Percentiles rank a stretch among this genome's conserved stretches.
phyloP scores from a whole-genome alignment of 2,113 vertebrate genomes.

The Solea solea region DNA sequence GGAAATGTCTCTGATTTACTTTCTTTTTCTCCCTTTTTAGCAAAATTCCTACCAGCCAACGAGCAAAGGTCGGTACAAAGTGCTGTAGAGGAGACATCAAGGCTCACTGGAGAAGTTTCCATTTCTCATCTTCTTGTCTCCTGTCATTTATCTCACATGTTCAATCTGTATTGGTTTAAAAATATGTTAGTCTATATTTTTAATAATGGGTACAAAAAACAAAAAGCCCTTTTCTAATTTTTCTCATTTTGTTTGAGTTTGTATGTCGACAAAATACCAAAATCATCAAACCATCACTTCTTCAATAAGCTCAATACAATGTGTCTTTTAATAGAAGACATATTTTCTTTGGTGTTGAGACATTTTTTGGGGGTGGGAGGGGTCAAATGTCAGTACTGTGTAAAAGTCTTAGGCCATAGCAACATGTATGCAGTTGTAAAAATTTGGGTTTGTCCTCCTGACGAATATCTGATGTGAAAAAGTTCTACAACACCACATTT shows the following conservation, averaged over 20 bases:
- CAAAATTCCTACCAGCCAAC: slow-evolving; percentile 99
- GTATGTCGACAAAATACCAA: not conserved
- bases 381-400: too few relatives aligned
- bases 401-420: too few relatives aligned
- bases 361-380: not conserved
- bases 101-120: slow-evolving; percentile 9
- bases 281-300: slow-evolving; percentile 15
- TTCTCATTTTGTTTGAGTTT: not conserved
- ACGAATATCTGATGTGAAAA: too few relatives aligned
- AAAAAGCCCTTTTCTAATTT: not conserved
- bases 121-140: not conserved
- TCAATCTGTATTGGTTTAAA: slow-evolving; percentile 4
- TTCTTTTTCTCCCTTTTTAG: slow-evolving; percentile 78
- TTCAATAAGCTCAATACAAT: slow-evolving; percentile 8
- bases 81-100: slow-evolving; percentile 83
- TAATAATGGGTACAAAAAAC: too few relatives aligned
- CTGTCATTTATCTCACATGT: slow-evolving; percentile 5
- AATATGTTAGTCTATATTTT: slow-evolving; percentile 38
- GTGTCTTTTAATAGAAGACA: slow-evolving; percentile 9
- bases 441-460: too few relatives aligned
- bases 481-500: too few relatives aligned
- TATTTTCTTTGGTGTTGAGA: slow-evolving; percentile 3
- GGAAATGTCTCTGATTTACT: not conserved
- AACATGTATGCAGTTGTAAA: too few relatives aligned
- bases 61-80: slow-evolving; percentile 99